Percentiles rank a stretch among this genome's conserved stretches.
Conservation (phyloP, 2,888 invertebrate genomes). For the Disparrhopalites patrizii region DNA sequence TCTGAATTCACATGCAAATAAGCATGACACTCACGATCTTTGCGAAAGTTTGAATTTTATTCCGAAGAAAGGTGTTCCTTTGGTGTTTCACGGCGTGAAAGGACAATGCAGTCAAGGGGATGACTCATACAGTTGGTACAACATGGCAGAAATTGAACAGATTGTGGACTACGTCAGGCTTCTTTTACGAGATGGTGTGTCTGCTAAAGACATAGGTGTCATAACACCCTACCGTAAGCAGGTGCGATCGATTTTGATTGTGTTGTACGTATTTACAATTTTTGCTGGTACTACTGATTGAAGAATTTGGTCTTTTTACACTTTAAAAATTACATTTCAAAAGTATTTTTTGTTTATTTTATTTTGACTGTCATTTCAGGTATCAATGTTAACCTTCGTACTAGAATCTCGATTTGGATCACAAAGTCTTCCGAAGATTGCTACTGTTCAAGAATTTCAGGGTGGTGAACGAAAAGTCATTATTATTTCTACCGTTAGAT, state of each 20-base stretch:
- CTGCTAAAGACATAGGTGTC: constrained; percentile 72
- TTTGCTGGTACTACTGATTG: no score
- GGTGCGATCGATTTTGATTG: constrained; percentile 55
- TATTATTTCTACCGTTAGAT: constrained; percentile 65
- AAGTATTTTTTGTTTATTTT: neutral
- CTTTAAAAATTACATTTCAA: neutral
- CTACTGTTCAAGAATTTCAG: constrained; percentile 82
- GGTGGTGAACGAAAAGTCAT: constrained; percentile 63
- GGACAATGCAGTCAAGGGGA: constrained; percentile 58
- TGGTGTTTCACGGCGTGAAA: constrained; percentile 51
- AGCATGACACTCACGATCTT: constrained; percentile 48
- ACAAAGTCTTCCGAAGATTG: constrained; percentile 61
- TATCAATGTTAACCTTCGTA: constrained; percentile 60
- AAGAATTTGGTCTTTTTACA: no score
- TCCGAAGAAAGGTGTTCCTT: constrained; percentile 46
- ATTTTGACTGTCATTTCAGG: constrained; percentile 54
- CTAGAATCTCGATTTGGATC: constrained; percentile 54
- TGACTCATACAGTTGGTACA: constrained; percentile 85
- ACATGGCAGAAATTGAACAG: constrained; percentile 73
- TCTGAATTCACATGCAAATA: constrained; percentile 62
- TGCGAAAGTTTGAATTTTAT: constrained; percentile 44
- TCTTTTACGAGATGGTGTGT: constrained; percentile 62
- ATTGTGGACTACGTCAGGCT: constrained; percentile 62
- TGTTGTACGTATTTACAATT: no score
- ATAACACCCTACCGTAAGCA: constrained; percentile 91